phyloP scores from a whole-genome alignment of 2,797 vertebrate genomes.

The Protosalanx chinensis region DNA sequence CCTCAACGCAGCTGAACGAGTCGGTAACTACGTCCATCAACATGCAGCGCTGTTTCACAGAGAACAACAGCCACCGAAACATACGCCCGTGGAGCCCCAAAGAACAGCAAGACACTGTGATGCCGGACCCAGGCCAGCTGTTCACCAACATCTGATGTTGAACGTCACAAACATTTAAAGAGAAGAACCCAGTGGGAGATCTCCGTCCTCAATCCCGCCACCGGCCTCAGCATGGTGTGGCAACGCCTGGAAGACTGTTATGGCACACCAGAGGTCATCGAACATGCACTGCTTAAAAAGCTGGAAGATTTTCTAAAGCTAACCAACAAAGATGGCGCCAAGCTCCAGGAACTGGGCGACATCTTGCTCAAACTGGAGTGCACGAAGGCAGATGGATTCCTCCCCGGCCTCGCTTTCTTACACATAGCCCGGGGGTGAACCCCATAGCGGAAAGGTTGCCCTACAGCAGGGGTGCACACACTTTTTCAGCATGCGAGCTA shows the following conservation, averaged over 20 bases:
- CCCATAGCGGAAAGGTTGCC: constrained; percentile 18
- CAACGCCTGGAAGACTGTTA: background rate
- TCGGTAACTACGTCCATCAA: too few relatives aligned
- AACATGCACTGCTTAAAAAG: constrained; percentile 31
- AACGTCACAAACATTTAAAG: too few relatives aligned
- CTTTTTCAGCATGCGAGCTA: too few relatives aligned
- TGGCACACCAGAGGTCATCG: background rate
- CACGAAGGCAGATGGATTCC: constrained; percentile 5
- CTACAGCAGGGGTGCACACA: too few relatives aligned
- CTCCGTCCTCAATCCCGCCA: background rate
- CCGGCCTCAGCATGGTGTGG: background rate
- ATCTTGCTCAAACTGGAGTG: constrained; percentile 5
- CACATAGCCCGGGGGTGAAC: constrained; percentile 4
- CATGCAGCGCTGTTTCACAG: too few relatives aligned
- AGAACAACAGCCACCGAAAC: too few relatives aligned
- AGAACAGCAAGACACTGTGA: too few relatives aligned
- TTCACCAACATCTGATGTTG: too few relatives aligned
- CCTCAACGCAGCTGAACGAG: too few relatives aligned
- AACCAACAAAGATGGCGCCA: background rate
- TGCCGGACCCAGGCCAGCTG: too few relatives aligned
- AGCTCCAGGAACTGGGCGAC: constrained; percentile 12
- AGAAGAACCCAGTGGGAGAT: too few relatives aligned
- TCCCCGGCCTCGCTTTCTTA: constrained; percentile 12
- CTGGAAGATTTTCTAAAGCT: constrained; percentile 13
- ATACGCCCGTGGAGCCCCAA: too few relatives aligned